phyloP scores from a whole-genome alignment of 2,113 vertebrate genomes.

The Lampris incognitus region DNA sequence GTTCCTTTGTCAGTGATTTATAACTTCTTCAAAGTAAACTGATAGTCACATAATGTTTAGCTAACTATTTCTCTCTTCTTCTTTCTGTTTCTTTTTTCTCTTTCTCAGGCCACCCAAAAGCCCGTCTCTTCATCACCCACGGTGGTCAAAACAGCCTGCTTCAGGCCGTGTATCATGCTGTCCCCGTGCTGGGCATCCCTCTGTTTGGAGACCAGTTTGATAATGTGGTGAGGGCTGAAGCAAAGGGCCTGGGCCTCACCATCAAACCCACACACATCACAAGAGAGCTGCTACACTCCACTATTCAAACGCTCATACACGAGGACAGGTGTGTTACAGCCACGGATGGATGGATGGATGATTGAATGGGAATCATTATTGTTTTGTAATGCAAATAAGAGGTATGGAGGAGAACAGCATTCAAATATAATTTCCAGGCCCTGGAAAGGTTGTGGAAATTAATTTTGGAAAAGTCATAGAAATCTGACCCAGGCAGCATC shows the following conservation, averaged over 20 bases:
- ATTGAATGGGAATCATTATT: not conserved
- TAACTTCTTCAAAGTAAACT: not conserved
- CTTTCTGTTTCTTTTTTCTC: not conserved
- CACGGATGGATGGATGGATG: not conserved
- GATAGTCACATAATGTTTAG: not conserved
- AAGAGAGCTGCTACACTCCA: constrained; percentile 61
- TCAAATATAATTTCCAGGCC: too few relatives aligned
- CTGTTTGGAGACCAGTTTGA: constrained; percentile 81
- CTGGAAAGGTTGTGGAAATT: too few relatives aligned
- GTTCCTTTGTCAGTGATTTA: not conserved
- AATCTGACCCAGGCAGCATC: too few relatives aligned
- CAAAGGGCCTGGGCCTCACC: constrained; percentile 73
- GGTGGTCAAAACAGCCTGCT: constrained; percentile 82
- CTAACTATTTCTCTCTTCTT: not conserved
- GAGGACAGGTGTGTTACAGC: constrained; percentile 69
- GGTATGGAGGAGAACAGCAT: not conserved
- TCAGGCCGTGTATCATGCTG: constrained; percentile 80
- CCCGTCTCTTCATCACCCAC: constrained; percentile 79
- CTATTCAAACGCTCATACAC: constrained; percentile 70
- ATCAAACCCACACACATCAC: constrained; percentile 67
- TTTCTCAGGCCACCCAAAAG: constrained; percentile 71
- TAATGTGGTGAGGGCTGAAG: constrained; percentile 74
- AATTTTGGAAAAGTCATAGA: too few relatives aligned
- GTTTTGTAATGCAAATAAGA: not conserved
- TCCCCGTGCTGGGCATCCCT: constrained; percentile 81